Evolutionary conservation across 2,113 vertebrate genomes (phyloP), one percentile per base, ranked within the genome.

Genomic region (Cynoglossus semilaevis): DNA sequence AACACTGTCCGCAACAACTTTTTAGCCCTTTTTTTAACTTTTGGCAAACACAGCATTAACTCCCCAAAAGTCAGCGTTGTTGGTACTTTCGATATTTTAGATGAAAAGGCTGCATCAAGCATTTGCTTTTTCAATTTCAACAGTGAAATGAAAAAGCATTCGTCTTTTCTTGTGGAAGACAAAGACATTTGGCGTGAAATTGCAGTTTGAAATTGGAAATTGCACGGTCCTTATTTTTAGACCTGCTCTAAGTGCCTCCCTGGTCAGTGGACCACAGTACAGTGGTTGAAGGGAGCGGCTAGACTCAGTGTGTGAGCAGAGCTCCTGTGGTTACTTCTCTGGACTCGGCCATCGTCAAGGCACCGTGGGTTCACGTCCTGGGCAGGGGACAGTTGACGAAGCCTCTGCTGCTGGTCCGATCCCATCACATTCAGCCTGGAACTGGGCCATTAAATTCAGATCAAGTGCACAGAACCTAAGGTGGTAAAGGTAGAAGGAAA

Each of bases 281-380:
- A 79, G 84, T 75, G 82, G 80, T 86, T 74, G 78, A 76, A 88
- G 88, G 84, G 87, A 87, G 82, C 77, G 84, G 88, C 84, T 83
- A 85, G 80, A 82, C 74, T 87, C 81, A 76, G 80, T 84, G 85
- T 89, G 72, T 74, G 82, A 85, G 83, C 62, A 58, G 72, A 78
- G 76, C 50, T 5, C 74, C 86, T 83, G 74, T 85, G 71, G 66
- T 85, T 84, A 6, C 37, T 52, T 46, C 61, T 84, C 55, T 83
- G 79, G 83, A 84, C 85, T 76, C 62, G 82, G 85, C 72, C 77
- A 69, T 79, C 36, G 12, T 51, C 67, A 61, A 64, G 79, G 73
- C 72, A 76, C 72, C 18, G 40, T 76, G 66, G 79, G 85, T 85
- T 88, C 88, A 88, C 72, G 74, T 74, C 79, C 80, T 78, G 79